Evolutionary conservation across 92 coral and sea anemone genomes (phyloP).

Genomic region (Bergia puertoricense): DNA sequence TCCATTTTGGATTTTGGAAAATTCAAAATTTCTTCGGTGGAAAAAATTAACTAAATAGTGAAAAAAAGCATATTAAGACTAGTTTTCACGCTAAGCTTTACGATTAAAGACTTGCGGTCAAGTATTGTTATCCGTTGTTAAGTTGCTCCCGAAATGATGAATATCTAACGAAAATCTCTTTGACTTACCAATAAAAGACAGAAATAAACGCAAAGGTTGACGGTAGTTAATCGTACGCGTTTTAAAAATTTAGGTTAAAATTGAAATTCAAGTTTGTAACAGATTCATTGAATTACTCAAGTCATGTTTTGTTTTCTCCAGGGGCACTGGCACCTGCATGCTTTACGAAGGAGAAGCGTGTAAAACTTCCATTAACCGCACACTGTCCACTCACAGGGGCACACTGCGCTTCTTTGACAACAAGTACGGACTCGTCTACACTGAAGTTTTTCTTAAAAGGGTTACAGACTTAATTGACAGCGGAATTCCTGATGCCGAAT

Average conservation of each 20-base stretch:
- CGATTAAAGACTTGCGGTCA: no score
- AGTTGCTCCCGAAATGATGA: no score
- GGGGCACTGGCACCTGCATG: slow-evolving; percentile 77
- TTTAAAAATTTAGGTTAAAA: no score
- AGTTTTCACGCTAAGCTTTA: no score
- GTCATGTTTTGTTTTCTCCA: neutral
- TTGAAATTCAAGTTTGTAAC: neutral
- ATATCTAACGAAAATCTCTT: no score
- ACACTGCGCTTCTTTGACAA: slow-evolving; percentile 85
- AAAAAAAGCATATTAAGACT: no score
- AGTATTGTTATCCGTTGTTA: no score
- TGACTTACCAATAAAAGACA: no score
- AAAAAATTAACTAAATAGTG: no score
- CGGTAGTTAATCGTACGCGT: no score
- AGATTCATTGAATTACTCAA: neutral
- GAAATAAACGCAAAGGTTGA: no score
- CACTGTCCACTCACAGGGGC: slow-evolving; percentile 55
- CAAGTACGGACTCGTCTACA: slow-evolving; percentile 67
- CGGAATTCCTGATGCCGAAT: slow-evolving; percentile 46
- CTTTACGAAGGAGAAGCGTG: slow-evolving; percentile 67
- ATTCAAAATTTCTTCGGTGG: neutral
- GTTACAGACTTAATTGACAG: slow-evolving; percentile 41
- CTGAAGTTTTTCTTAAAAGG: slow-evolving; percentile 56
- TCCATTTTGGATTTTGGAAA: neutral
- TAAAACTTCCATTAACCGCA: slow-evolving; percentile 57